Percentiles rank a stretch among this genome's conserved stretches.
Conservation (phyloP, 2,113 vertebrate genomes). For the Callithrix jacchus region DNA sequence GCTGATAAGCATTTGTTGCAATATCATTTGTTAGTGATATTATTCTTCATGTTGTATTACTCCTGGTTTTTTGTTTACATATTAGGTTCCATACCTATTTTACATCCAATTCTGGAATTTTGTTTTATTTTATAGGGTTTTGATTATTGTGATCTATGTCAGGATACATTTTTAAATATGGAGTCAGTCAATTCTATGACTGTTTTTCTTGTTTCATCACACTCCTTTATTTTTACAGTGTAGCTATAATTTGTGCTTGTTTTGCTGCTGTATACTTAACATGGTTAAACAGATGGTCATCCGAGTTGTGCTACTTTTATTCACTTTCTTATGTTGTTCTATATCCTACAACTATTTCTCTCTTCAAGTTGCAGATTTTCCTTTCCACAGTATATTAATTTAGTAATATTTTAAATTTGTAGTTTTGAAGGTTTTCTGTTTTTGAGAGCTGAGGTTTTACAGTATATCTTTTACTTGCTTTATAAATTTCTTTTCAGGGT, state of each 20-base stretch:
- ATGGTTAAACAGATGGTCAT: not conserved
- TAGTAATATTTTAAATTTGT: not conserved
- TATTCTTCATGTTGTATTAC: not conserved
- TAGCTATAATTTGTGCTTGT: not conserved
- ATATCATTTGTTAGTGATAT: not conserved
- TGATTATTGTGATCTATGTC: not conserved
- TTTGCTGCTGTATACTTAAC: not conserved
- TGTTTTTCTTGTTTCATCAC: not conserved
- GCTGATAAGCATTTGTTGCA: not conserved
- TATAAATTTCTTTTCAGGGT: not conserved
- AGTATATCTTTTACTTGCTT: not conserved
- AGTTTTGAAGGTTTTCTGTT: not conserved
- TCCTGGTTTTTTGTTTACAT: not conserved
- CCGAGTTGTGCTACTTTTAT: not conserved
- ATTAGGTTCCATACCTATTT: not conserved
- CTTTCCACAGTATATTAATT: not conserved
- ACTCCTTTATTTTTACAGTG: not conserved
- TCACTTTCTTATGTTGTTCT: not conserved
- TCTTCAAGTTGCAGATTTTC: not conserved
- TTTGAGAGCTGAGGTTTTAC: constrained; percentile 36
- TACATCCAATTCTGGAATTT: not conserved
- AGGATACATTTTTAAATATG: constrained; percentile 15
- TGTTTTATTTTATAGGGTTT: not conserved
- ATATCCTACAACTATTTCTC: not conserved
- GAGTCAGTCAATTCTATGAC: not conserved